phyloP scores from a whole-genome alignment of 2,888 invertebrate genomes.

The Scaptomyza parva region DNA sequence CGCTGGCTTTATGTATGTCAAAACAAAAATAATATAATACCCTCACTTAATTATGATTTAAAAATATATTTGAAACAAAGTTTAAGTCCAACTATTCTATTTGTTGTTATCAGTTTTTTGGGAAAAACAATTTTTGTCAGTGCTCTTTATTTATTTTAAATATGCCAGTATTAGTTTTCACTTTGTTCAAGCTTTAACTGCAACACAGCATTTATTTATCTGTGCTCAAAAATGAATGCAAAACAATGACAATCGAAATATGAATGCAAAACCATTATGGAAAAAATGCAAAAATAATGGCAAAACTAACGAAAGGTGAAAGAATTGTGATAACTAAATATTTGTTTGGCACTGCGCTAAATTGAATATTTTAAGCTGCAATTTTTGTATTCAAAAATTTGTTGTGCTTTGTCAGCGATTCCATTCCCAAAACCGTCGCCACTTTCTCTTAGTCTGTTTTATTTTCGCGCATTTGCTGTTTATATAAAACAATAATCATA shows the following conservation, averaged over 20 bases:
- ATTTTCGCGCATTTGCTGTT: slow-evolving; percentile 73
- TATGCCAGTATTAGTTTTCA: neutral
- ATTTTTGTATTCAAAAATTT: neutral
- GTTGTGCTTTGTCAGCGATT: neutral
- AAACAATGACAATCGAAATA: neutral
- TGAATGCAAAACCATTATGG: slow-evolving; percentile 20
- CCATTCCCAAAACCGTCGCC: neutral
- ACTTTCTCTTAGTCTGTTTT: slow-evolving; percentile 36
- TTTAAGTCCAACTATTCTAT: neutral
- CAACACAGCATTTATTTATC: slow-evolving; percentile 8
- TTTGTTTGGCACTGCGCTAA: slow-evolving; percentile 23
- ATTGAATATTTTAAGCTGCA: slow-evolving; percentile 14
- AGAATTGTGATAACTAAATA: slow-evolving; percentile 21
- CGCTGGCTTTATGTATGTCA: neutral
- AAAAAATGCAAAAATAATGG: neutral
- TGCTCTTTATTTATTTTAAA: slow-evolving; percentile 6
- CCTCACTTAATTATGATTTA: neutral
- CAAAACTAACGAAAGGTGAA: neutral
- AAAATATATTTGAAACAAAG: neutral
- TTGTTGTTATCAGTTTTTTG: neutral
- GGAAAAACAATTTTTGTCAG: neutral
- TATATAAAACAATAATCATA: slow-evolving; percentile 76
- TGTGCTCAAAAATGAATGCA: neutral
- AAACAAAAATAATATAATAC: neutral
- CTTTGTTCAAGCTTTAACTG: slow-evolving; percentile 2